Conservation (phyloP, 2,113 vertebrate species). For the Grallaria varia region DNA sequence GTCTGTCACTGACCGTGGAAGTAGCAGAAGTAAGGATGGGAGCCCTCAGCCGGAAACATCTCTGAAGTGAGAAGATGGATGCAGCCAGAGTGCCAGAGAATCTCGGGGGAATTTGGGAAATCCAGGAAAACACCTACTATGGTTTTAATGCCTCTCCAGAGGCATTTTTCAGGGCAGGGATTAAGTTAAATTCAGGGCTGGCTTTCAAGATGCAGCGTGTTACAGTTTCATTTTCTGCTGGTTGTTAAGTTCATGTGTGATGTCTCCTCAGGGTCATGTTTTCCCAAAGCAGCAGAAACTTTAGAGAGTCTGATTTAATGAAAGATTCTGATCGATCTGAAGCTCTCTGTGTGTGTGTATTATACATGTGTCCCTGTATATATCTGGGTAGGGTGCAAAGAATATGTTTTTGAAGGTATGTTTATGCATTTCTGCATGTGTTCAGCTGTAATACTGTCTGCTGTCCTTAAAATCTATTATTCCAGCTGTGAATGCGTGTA, state of each 20-base stretch:
- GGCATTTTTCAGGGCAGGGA: constrained; percentile 7
- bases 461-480: constrained; percentile 22
- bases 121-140: constrained; percentile 23
- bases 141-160: constrained; percentile 9
- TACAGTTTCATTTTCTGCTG: constrained; percentile 35
- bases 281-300: constrained; percentile 44
- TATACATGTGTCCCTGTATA: background rate
- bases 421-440: constrained; percentile 3
- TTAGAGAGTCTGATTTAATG: constrained; percentile 4
- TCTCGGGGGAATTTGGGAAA: background rate
- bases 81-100: background rate
- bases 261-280: constrained; percentile 21
- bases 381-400: background rate
- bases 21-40: background rate
- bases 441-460: constrained; percentile 1
- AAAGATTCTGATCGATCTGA: background rate
- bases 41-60: background rate
- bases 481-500: background rate
- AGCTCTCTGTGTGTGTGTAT: background rate
- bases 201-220: background rate
- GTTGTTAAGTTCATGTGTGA: background rate
- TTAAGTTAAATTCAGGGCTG: background rate
- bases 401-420: background rate
- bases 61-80: background rate
- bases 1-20: accelerated